phyloP scores from a whole-genome alignment of 2,888 invertebrate species.

The Amphipoea oculea region DNA sequence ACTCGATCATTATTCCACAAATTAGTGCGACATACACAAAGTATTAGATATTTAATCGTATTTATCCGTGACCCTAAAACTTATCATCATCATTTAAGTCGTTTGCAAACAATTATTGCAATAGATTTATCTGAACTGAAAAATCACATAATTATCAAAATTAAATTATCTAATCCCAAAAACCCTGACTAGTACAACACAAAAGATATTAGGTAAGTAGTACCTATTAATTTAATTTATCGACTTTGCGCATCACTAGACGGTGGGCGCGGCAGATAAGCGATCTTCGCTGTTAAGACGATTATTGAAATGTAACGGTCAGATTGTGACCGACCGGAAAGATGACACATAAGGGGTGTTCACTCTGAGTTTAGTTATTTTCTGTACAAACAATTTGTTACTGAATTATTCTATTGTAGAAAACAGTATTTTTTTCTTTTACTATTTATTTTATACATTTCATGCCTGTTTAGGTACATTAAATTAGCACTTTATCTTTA shows the following conservation, averaged over 20 bases:
- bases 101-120: not conserved
- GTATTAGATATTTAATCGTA: not conserved
- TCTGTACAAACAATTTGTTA: not conserved
- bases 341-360: slow-evolving; percentile 77
- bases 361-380: slow-evolving; percentile 9
- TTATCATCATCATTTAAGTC: not conserved
- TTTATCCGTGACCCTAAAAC: slow-evolving; percentile 31
- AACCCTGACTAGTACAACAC: slow-evolving; percentile 32
- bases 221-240: slow-evolving; percentile 50
- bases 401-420: not conserved
- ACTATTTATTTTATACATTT: not conserved
- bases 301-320: slow-evolving; percentile 91
- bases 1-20: not conserved
- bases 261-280: slow-evolving; percentile 88
- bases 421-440: not conserved
- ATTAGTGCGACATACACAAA: slow-evolving; percentile 13
- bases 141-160: not conserved
- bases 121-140: not conserved
- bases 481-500: not conserved
- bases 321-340: slow-evolving; percentile 90
- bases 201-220: slow-evolving; percentile 10
- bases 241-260: slow-evolving; percentile 77
- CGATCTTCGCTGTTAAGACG: slow-evolving; percentile 89
- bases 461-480: not conserved
- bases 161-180: slow-evolving; percentile 11